phyloP scores from a whole-genome alignment of 1,140 invertebrate genomes.

The Pectinophora gossypiella region DNA sequence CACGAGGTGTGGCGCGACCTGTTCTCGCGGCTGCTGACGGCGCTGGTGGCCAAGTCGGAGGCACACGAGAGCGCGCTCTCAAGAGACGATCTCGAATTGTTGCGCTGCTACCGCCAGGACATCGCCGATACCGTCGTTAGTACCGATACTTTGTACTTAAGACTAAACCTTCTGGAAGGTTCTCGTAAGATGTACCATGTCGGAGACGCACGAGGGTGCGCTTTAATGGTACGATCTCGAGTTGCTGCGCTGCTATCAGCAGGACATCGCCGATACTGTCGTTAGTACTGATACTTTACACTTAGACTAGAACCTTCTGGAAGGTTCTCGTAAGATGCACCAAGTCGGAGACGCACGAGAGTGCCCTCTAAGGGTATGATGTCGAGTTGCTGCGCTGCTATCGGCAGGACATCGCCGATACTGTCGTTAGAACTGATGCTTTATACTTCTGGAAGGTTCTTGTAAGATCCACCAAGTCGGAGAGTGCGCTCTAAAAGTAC shows the following conservation, averaged over 20 bases:
- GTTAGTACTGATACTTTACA: conserved; percentile 83
- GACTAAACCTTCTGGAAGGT: conserved; percentile 28
- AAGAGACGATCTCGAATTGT: conserved; percentile 86
- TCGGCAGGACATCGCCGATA: conserved; percentile 93
- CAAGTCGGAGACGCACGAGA: conserved; percentile 58
- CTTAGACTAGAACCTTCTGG: conserved; percentile 78
- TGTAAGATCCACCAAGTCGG: no score
- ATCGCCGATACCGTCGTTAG: not conserved
- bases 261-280: conserved; percentile 93
- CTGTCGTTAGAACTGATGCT: conserved; percentile 84
- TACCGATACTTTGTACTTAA: no score
- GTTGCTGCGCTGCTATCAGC: conserved; percentile 91
- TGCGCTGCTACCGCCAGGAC: not conserved
- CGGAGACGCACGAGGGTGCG: conserved; percentile 49
- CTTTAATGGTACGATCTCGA: conserved; percentile 87
- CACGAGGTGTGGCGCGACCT: conserved; percentile 50
- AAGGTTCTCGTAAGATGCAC: conserved; percentile 26
- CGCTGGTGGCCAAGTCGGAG: conserved; percentile 57
- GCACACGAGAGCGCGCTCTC: conserved; percentile 66
- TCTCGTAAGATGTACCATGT: conserved; percentile 43
- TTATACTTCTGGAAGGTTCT: no score
- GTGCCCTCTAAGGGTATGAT: conserved; percentile 81
- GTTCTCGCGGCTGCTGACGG: conserved; percentile 51
- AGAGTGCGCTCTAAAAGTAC: no score
- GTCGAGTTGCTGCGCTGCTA: conserved; percentile 92